Evolutionary conservation across 1,140 invertebrate genomes (phyloP), one percentile per base, ranked within the genome.

Genomic region (Papilio aristodemus): DNA sequence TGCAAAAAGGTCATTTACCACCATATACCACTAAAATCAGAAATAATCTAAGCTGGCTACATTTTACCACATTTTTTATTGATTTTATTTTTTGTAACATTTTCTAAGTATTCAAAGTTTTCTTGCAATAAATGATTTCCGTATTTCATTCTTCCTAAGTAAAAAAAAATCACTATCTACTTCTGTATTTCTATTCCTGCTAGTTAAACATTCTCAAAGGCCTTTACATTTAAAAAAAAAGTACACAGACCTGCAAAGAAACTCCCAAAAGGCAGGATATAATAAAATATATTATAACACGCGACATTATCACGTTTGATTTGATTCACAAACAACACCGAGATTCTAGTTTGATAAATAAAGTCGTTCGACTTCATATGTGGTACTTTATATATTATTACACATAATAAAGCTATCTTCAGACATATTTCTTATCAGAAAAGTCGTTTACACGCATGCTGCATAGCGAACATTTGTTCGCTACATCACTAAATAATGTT

Each of bases 181-280:
- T 39, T 39, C 10, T 39, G 0, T 11, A 13, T 39, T 39, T 3
- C 13, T 5, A 43, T 43, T 17, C n/a, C n/a, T 4, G 5, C 11
- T 43, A 43, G 7, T 5, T 6, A 17, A 50, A 22, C 19, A 50
- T 22, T 4, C 22, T 0, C 19, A 0, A 25, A n/a, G n/a, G n/a
- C n/a, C 27, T 32, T 32, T 32, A 32, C 27, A 32, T 32, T 11
- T 54, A 54, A 11, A 54, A 22, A 11, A 1, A 50, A 50, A 19
- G 43, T 50, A 9, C 17, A 54, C 46, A 54, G 19, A 54, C 46
- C 46, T 54, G 46, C 46, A 54, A 22, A 54, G 46, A 54, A 54
- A 25, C 11, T 9, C 46, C 46, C 10, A 54, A 25, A 22, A 54
- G 46, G 22, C 19, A 54, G 2, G 19, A 22, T 6, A 54, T 54